Evolutionary conservation across 2,797 vertebrate genomes (phyloP), one percentile per base, ranked within the genome.

Genomic region (Sphenopsis melanotis): DNA sequence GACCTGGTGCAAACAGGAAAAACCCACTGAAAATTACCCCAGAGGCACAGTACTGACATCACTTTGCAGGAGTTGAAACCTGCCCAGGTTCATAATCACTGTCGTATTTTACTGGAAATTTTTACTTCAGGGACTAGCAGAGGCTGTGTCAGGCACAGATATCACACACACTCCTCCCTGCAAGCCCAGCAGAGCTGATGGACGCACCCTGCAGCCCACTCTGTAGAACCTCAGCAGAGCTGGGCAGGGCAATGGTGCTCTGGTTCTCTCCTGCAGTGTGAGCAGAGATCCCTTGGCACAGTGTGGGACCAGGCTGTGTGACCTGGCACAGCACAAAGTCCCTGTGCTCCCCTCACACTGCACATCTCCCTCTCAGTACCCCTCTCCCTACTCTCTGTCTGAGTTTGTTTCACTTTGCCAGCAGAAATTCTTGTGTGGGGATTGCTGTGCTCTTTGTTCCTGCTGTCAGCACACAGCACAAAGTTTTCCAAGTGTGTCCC

Each of bases 381-480:
- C 46, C 91, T 90, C 70, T 87, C 63, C 59, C 17, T 56, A 4
- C 59, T 39, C 11, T 85, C 75, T 76, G 79, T 87, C 55, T 77
- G 19, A 69, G 93, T 90, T 95, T 84, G 39, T 81, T 69, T 60
- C 23, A n/a, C 79, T 95, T 79, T 72, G 77, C 87, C 83, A 85
- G 79, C 87, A 95, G 95, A 88, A 94, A 79, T 87, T 89, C 82
- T 93, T 90, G 32, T 68, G 47, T 85, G 56, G 11, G 11, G 59
- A 56, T n/a, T 65, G 50, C 90, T 86, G 63, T 57, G 41, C 86
- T 94, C 94, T 91, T 71, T 90, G 93, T 96, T 95, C 95, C 42
- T 91, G 94, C 95, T 96, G 84, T 96, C 95, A 91, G 84, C 88
- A 49, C 63, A 55, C 69, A 96, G 80, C 96, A 96, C 96, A 59